Conservation (phyloP, 2,888 invertebrate species). For the Smittia aterrima region DNA sequence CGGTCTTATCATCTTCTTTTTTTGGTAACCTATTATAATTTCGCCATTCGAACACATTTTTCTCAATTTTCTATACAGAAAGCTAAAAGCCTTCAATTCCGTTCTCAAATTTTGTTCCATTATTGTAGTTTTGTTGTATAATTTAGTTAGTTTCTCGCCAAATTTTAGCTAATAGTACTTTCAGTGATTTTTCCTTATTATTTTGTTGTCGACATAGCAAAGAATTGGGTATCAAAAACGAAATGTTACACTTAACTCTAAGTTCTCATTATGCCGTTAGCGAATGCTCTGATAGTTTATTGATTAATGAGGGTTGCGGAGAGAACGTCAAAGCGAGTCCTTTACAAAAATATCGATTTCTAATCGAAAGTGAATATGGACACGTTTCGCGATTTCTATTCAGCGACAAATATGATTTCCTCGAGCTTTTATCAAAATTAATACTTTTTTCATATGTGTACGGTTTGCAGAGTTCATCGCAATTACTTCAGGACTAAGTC, state of each 20-base stretch:
- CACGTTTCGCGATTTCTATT: neutral
- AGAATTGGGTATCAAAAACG: slow-evolving; percentile 2
- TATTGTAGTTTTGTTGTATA: neutral
- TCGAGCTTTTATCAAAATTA: neutral
- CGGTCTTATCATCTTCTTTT: neutral
- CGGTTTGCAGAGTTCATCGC: neutral
- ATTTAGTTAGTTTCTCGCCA: neutral
- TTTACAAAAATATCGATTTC: neutral
- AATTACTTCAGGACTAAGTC: no score
- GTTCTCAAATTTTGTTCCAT: neutral
- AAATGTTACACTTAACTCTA: neutral
- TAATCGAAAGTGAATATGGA: neutral
- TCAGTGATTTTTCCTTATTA: neutral
- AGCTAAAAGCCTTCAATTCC: neutral
- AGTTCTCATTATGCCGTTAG: neutral
- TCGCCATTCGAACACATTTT: neutral
- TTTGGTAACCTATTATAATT: slow-evolving; percentile 2
- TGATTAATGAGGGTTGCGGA: no score
- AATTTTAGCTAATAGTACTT: slow-evolving; percentile 8
- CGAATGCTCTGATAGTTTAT: no score
- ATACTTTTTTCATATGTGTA: neutral
- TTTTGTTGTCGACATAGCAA: neutral
- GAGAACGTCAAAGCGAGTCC: no score
- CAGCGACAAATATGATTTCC: neutral
- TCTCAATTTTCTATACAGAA: neutral